Evolutionary conservation across 92 coral and sea anemone genomes (phyloP).

Genomic region (Phenganax marumi): DNA sequence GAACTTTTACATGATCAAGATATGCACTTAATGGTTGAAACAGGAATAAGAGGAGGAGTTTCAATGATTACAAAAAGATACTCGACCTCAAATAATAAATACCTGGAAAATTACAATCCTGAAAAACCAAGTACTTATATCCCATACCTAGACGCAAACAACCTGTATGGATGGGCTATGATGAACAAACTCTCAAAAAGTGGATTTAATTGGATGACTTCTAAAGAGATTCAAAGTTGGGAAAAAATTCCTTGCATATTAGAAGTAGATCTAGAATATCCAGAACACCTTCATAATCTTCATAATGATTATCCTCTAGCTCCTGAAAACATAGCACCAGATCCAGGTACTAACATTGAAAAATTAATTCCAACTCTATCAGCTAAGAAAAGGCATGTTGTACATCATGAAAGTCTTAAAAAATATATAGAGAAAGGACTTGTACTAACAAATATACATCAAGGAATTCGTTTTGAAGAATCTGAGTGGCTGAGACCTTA

Average conservation of each 20-base stretch:
- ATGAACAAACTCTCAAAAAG: not conserved
- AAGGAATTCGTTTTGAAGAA: not conserved
- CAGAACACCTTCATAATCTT: not conserved
- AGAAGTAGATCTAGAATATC: not conserved
- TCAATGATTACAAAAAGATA: not conserved
- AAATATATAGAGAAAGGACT: not conserved
- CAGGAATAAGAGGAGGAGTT: not conserved
- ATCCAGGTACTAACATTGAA: not conserved
- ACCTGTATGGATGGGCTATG: not conserved
- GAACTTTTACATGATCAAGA: no score
- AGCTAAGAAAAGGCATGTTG: not conserved
- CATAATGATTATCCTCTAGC: conserved; percentile 18
- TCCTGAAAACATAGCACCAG: not conserved
- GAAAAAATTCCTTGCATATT: not conserved
- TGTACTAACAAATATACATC: not conserved
- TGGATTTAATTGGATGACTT: not conserved
- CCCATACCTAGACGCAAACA: not conserved
- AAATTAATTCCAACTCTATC: not conserved
- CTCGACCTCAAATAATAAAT: not conserved
- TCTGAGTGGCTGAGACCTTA: conserved; percentile 9
- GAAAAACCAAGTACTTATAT: no score
- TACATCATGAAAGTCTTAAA: not conserved
- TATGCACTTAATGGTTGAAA: no score
- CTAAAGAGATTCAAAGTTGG: not conserved
- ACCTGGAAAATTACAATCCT: not conserved